phyloP scores from a whole-genome alignment of 2,113 vertebrate species.

The Himantopus leucocephalus region DNA sequence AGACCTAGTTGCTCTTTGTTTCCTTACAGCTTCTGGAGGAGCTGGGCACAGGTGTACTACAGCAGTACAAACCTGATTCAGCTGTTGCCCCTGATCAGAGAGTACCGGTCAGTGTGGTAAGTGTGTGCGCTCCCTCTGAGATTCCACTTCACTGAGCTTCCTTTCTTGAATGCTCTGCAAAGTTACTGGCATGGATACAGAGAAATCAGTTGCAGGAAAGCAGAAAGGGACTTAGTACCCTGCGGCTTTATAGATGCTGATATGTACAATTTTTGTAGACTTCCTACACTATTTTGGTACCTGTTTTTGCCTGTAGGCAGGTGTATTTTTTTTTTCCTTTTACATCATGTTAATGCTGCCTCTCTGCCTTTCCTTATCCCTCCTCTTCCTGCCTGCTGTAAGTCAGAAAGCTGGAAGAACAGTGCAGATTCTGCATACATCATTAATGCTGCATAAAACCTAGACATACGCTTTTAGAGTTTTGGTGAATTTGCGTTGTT shows the following conservation, averaged over 20 bases:
- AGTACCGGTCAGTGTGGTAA: slow-evolving; percentile 82
- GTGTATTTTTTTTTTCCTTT: not conserved
- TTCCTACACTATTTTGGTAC: not conserved
- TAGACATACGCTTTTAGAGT: rapidly evolving
- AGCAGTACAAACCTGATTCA: slow-evolving; percentile 86
- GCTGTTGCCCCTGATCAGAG: slow-evolving; percentile 61
- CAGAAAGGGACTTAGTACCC: not conserved
- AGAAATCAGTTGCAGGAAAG: not conserved
- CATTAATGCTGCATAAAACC: not conserved
- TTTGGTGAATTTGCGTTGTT: not conserved
- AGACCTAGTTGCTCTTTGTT: not conserved
- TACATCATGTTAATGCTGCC: not conserved
- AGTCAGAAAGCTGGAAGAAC: not conserved
- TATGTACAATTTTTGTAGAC: not conserved
- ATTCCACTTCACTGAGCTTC: not conserved
- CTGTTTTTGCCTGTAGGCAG: not conserved
- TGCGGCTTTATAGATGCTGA: not conserved
- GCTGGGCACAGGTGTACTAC: slow-evolving; percentile 88
- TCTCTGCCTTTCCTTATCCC: not conserved
- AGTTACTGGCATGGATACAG: not conserved
- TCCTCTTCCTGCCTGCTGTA: not conserved
- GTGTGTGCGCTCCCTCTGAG: not conserved
- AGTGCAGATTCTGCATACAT: not conserved
- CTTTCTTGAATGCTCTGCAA: not conserved
- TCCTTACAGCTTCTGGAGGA: slow-evolving; percentile 88